phyloP scores from a whole-genome alignment of 2,113 vertebrate species.

The Anoplopoma fimbria region DNA sequence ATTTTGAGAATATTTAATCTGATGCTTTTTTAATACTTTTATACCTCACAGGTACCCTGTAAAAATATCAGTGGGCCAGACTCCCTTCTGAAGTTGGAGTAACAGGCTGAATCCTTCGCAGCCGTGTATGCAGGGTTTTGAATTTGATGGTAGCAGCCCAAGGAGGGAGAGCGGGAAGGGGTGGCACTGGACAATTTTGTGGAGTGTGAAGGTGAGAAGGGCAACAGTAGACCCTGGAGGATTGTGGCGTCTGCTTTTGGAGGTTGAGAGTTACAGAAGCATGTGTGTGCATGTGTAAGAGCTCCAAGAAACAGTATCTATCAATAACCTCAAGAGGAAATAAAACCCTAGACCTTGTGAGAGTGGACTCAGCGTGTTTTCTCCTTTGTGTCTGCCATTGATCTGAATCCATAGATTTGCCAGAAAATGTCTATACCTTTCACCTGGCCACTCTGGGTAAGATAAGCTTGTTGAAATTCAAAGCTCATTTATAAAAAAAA shows the following conservation, averaged over 20 bases:
- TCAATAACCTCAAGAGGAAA: slow-evolving; percentile 41
- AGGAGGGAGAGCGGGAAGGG: not conserved
- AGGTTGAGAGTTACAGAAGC: slow-evolving; percentile 14
- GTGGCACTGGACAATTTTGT: slow-evolving; percentile 12
- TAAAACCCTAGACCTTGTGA: slow-evolving; percentile 56
- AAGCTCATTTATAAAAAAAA: not conserved
- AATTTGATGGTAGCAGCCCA: slow-evolving; percentile 24
- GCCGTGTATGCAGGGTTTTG: slow-evolving; percentile 3
- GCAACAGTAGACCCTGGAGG: slow-evolving; percentile 19
- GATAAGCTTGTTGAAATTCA: slow-evolving; percentile 38
- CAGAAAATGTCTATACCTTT: slow-evolving; percentile 51
- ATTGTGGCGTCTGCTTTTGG: slow-evolving; percentile 9
- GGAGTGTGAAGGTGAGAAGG: slow-evolving; percentile 46
- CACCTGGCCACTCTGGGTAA: slow-evolving; percentile 40
- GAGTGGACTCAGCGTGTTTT: slow-evolving; percentile 54
- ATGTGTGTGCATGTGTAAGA: not conserved
- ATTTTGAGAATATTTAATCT: too few species aligned
- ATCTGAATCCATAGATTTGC: slow-evolving; percentile 56
- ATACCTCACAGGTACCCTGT: not conserved
- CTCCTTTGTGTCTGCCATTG: slow-evolving; percentile 51
- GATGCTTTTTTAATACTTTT: not conserved
- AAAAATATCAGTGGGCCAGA: not conserved
- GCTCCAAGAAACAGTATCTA: slow-evolving; percentile 20
- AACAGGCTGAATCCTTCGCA: slow-evolving; percentile 16
- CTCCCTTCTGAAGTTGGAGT: not conserved